Conservation (phyloP, 2,113 vertebrate species). For the Equus przewalskii region DNA sequence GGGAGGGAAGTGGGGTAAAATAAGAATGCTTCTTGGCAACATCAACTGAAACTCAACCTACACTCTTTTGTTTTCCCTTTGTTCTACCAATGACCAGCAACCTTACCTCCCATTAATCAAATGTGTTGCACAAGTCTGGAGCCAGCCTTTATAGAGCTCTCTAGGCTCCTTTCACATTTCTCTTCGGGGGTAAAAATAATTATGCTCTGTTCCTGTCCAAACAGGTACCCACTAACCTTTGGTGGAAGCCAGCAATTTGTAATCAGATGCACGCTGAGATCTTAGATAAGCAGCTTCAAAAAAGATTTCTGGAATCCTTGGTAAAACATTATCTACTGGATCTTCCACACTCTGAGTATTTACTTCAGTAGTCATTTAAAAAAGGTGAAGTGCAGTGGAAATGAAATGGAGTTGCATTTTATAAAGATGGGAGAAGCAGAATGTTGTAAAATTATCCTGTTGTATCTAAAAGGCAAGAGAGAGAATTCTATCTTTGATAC, state of each 20-base stretch:
- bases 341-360: not conserved
- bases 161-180: conserved; percentile 40
- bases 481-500: not conserved
- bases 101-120: conserved; percentile 35
- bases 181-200: conserved; percentile 63
- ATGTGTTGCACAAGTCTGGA: not conserved
- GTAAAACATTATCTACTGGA: not conserved
- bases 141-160: not conserved
- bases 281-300: conserved; percentile 56
- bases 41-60: not conserved
- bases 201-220: conserved; percentile 76
- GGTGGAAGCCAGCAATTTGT: conserved; percentile 76
- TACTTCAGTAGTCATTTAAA: not conserved
- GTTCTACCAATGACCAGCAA: not conserved
- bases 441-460: not conserved
- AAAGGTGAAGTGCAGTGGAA: not conserved
- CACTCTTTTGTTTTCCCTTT: not conserved
- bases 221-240: conserved; percentile 76
- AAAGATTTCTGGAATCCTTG: conserved; percentile 23
- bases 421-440: not conserved
- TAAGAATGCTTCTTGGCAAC: not conserved
- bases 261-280: conserved; percentile 67
- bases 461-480: not conserved
- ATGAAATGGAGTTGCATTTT: conserved; percentile 6
- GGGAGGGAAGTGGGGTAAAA: not conserved